Evolutionary conservation across 2,113 vertebrate genomes (phyloP), one percentile per base, ranked within the genome.

Genomic region (Sterna hirundo): DNA sequence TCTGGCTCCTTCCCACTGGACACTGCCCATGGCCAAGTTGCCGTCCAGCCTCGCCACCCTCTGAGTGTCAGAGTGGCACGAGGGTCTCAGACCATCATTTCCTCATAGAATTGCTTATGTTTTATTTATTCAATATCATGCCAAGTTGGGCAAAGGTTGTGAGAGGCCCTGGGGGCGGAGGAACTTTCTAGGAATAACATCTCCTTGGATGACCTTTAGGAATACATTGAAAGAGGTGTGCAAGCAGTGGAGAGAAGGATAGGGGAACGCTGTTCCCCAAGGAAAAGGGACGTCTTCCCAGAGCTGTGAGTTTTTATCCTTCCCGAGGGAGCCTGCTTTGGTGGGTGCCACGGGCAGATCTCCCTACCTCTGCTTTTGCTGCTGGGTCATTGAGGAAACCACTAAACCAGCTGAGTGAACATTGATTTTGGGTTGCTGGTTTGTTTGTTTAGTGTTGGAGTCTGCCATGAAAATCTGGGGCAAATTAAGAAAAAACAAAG

Each of bases 401-500:
- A 62, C 81, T 40, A 74, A 90, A 49, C 12, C 74, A 76, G 12
- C 70, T 61, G 75, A 85, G 36, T 42, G 74, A 91, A 46, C 62
- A 27, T 3, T 93, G 91, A 76, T 89, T 95, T 90, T 55, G 52
- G 38, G 40, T 76, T 87, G 2, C 81, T 83, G 55, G 32, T 69
- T 96, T 91, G 74, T 88, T 95, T 95, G 40, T 74, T 93, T 90
- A 72, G 60, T 49, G 30, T 38, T 82, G 58, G 47, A 93, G 38
- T 71, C 57, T 68, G 77, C 65, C 47, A 27, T 72, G 93, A 86
- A 89, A 91, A 91, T 90, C 93, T 96, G 89, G 36, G 87, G 84
- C 30, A 93, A 87, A 97, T 93, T 91, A 93, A 85, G 83, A 10
- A 81, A 88, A 60, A 93, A 92, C 54, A 92, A 96, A 89, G 60